Evolutionary conservation across 1,140 invertebrate genomes (phyloP).

Genomic region (Trichomalopsis sarcophagae): DNA sequence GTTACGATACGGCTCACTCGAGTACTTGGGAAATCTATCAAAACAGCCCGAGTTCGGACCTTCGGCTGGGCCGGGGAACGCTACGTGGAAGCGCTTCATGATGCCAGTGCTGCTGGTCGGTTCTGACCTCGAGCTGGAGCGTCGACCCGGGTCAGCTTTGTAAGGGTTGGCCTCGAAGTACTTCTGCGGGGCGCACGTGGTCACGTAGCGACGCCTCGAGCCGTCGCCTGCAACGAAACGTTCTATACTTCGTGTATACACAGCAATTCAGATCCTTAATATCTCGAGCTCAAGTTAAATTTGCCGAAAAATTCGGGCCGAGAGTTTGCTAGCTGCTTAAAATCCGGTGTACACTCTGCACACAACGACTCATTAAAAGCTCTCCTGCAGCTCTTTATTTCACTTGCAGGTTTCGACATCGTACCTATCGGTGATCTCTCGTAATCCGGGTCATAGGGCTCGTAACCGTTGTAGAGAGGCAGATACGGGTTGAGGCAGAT

Average conservation of each 20-base stretch:
- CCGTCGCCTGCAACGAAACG: conserved; percentile 16
- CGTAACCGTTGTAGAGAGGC: conserved; percentile 48
- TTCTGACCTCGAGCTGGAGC: too few relatives aligned
- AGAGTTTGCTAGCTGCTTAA: too few relatives aligned
- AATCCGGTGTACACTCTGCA: too few relatives aligned
- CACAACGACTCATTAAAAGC: too few relatives aligned
- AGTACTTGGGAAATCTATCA: conserved; percentile 60
- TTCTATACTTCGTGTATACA: neutral
- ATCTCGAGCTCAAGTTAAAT: too few relatives aligned
- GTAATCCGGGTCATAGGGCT: conserved; percentile 57
- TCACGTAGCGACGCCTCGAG: conserved; percentile 46
- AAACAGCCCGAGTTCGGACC: conserved; percentile 67
- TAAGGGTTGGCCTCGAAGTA: conserved; percentile 42
- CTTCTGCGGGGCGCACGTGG: neutral
- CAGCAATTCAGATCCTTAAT: too few relatives aligned
- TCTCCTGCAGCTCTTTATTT: too few relatives aligned
- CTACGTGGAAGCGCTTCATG: conserved; percentile 54
- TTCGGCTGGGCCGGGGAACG: conserved; percentile 62
- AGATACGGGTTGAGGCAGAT: conserved; percentile 64
- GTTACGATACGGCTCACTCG: conserved; percentile 56
- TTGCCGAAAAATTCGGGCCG: too few relatives aligned
- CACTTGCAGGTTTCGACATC: neutral
- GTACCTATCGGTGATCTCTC: conserved; percentile 46
- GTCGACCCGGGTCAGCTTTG: neutral
- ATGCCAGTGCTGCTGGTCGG: neutral